Base-by-base conservation (phyloP, 2,888 invertebrate species). In the Kuschelorhynchus macadamiae region DNA sequence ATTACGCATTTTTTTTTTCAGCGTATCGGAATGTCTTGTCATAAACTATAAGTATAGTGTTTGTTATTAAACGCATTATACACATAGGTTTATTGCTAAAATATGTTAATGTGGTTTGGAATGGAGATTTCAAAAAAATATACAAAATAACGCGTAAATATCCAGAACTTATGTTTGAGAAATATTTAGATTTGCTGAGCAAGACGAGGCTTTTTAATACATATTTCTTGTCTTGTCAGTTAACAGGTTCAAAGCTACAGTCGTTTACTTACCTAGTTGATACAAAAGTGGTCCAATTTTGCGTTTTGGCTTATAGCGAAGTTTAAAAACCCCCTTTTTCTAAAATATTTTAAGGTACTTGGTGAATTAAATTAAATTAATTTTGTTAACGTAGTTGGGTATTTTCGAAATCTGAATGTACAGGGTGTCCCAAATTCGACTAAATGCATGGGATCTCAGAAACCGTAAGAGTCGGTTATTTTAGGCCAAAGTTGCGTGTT, bases 11-110 rank as follows among this genome's bases (percentile, higher is more conserved):
- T 30, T 41, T 47, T 57, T 57, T 60, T 46, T 7, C 47, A 18
- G 4, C 21, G 12, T 53, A 30, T 11, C 36, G 36, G 66, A 50
- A 53, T 65, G 33, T 44, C 14, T n/a, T 41, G 17, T 53, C 55
- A 55, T 60, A 60, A 66, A 60, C 60, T 60, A 66, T 66, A 46
- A 46, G 53, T 46, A 61, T 49, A 61, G 50, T 61, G 65, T 65
- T 65, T 65, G 65, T 44, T 65, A 59, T 52, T 59, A 42, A 16
- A 65, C 57, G n/a, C n/a, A 59, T 33, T 59, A 59, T 59, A 59
- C 59, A 59, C 33, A 30, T 47, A 41, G 50, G 25, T 65, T 65
- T 50, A 62, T 62, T 53, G 46, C 62, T 53, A 41, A 46, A 62
- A 62, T 62, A 53, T 62, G 62, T 62, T 62, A 62, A 62, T 62